Percentiles rank a stretch among this genome's conserved stretches.
These are phyloP conservation scores for Drosophila baimaii DNA, from an alignment of 1,140 invertebrate species.

Conservation along the genomic window DNA sequence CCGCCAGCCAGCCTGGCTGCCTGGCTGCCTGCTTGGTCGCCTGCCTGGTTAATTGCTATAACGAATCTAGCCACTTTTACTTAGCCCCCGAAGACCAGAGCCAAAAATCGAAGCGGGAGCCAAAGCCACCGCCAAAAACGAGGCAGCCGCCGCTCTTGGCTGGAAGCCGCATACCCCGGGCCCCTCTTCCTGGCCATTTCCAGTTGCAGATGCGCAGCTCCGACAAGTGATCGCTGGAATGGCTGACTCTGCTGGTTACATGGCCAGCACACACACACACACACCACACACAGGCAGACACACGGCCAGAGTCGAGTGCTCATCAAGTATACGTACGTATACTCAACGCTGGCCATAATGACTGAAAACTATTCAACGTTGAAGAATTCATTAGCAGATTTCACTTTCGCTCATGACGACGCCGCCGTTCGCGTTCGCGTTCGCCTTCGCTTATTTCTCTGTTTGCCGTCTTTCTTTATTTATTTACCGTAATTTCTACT, in stretches of 20 bases:
- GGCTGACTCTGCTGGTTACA: conserved; percentile 43
- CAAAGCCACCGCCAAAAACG: conserved; percentile 38
- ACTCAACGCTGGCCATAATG: conserved; percentile 67
- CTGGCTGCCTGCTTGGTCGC: background rate
- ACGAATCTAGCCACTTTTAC: conserved; percentile 80
- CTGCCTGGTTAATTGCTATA: conserved; percentile 73
- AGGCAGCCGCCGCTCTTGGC: conserved; percentile 14
- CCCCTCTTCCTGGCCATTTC: conserved; percentile 4
- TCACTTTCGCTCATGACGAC: conserved; percentile 84
- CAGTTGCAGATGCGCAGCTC: conserved; percentile 51
- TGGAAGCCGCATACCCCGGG: conserved; percentile 9
- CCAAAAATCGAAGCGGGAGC: conserved; percentile 44
- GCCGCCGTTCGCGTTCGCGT: conserved; percentile 43
- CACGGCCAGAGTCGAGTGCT: too few species aligned
- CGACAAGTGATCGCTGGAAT: conserved; percentile 39
- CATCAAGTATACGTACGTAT: conserved; percentile 26
- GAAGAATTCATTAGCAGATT: conserved; percentile 84
- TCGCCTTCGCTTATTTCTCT: conserved; percentile 71
- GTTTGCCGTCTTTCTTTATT: conserved; percentile 59
- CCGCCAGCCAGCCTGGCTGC: conserved; percentile 2
- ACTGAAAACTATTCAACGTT: conserved; percentile 84
- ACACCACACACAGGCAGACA: background rate
- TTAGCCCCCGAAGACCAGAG: conserved; percentile 42
- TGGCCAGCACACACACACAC: conserved; percentile 27
- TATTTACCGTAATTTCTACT: conserved; percentile 83